Conservation (phyloP, 2,888 invertebrate species). For the Mythimna ferrago region DNA sequence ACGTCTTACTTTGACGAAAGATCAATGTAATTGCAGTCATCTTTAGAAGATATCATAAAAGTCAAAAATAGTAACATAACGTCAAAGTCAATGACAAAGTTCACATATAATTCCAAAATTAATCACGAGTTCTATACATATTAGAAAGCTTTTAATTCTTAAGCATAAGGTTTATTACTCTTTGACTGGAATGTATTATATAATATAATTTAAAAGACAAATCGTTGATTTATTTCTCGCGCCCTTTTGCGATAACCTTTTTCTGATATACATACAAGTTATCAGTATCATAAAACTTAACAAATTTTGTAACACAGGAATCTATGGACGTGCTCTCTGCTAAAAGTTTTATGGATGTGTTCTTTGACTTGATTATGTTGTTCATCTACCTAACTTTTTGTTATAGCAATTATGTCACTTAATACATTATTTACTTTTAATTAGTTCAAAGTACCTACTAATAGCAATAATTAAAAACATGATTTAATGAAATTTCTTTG, state of each 20-base stretch:
- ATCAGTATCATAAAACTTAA: slow-evolving; percentile 38
- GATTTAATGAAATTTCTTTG: not conserved
- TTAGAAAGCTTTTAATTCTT: not conserved
- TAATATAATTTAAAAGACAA: slow-evolving; percentile 16
- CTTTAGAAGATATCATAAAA: slow-evolving; percentile 20
- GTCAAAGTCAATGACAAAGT: slow-evolving; percentile 56
- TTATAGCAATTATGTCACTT: not conserved
- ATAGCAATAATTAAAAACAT: not conserved
- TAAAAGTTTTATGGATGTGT: not conserved
- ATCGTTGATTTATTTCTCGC: slow-evolving; percentile 56
- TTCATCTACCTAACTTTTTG: not conserved
- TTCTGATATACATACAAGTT: slow-evolving; percentile 27
- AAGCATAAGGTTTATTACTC: not conserved
- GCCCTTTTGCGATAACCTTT: slow-evolving; percentile 55
- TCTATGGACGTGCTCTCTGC: slow-evolving; percentile 6
- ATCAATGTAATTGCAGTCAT: slow-evolving; percentile 37
- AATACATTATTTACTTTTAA: not conserved
- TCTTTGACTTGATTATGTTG: not conserved
- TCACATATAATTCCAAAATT: slow-evolving; percentile 26
- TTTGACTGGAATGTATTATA: not conserved
- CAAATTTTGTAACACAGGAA: slow-evolving; percentile 44
- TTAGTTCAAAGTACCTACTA: not conserved
- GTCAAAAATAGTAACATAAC: slow-evolving; percentile 39
- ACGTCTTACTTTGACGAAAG: slow-evolving; percentile 8
- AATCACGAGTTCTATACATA: not conserved